Percentiles rank a stretch among this genome's conserved stretches.
Evolutionary conservation across 2,888 invertebrate species (phyloP).

Genomic region (Oligia strigilis): DNA sequence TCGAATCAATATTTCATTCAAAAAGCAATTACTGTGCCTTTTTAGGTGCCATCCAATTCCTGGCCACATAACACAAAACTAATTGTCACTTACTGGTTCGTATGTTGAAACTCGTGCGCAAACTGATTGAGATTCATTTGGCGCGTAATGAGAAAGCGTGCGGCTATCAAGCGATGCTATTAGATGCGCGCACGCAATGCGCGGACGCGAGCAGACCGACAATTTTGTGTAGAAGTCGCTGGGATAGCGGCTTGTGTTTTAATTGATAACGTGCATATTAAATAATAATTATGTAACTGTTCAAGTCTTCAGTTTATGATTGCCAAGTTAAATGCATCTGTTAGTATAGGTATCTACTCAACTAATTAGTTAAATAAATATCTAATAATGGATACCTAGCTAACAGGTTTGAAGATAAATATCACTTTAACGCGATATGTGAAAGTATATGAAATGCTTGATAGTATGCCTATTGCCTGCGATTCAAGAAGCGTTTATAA

Average conservation of each 20-base stretch:
- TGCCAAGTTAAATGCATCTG: background rate
- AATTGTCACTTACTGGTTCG: conserved; percentile 55
- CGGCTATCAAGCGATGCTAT: conserved; percentile 59
- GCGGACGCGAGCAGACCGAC: conserved; percentile 51
- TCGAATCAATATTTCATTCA: conserved; percentile 42
- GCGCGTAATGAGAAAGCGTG: conserved; percentile 69
- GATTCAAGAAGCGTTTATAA: background rate
- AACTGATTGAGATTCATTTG: conserved; percentile 67
- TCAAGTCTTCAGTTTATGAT: background rate
- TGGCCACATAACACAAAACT: conserved; percentile 49
- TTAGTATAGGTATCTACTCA: background rate
- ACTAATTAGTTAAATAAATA: background rate
- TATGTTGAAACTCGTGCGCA: conserved; percentile 58
- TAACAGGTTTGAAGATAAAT: conserved; percentile 6
- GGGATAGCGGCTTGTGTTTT: conserved; percentile 31
- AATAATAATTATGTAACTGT: conserved; percentile 27
- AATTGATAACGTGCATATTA: conserved; percentile 29
- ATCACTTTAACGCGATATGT: background rate
- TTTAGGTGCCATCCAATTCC: conserved; percentile 56
- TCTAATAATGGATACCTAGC: background rate
- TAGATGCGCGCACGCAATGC: conserved; percentile 59
- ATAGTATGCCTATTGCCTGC: background rate
- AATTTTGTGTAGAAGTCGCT: conserved; percentile 39
- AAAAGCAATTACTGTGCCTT: conserved; percentile 41
- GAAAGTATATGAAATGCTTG: background rate